Evolutionary conservation across 2,113 vertebrate genomes (phyloP), one percentile per base, ranked within the genome.

Genomic region (Tiliqua scincoides): DNA sequence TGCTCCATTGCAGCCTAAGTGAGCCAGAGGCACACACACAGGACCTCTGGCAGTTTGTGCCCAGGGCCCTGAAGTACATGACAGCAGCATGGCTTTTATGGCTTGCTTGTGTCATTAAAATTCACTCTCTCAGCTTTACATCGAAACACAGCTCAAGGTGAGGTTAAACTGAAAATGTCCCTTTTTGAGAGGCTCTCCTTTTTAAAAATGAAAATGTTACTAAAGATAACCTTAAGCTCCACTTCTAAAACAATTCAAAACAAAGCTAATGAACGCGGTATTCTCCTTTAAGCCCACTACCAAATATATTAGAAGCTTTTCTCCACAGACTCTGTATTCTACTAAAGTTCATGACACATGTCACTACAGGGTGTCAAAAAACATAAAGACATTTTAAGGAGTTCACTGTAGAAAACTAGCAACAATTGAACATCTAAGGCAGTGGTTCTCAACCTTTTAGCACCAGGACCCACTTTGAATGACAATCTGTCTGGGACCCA

Each of bases 221-320:
- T 77, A 21, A 35, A 43, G 57, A 59, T 32, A 32, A 12, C 23
- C 11, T 62, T 12, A 65, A 75, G 40, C 27, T 25, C 15, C 23
- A 40, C 35, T 80, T 48, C n/a, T 59, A 12, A n/a, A 25, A 82
- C 48, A 70, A 59, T 23, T 35, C 9, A n/a, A 8, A 48, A 48
- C 8, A 48, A 8, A 5, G n/a, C n/a, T 35, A 68, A 14, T 68
- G n/a, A 75, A 79, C 30, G 1, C 17, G n/a, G 54, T 48, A 40
- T 52, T 35, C 27, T 52, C 61, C 48, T 25, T 27, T 6, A 83
- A 54, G 79, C 67, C 68, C 79, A 89, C 79, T 73, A 23, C 70
- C 90, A 65, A 88, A 85, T n/a, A 83, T 32, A 84, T 0, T 88
- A 57, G 52, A 30, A 89, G 65, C 4, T 74, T 86, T 43, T 62